Percentiles rank a stretch among this genome's conserved stretches.
These are phyloP conservation scores for Eugnorisma glareosa DNA, from an alignment of 2,888 invertebrate genomes.

Conservation along the genomic window DNA sequence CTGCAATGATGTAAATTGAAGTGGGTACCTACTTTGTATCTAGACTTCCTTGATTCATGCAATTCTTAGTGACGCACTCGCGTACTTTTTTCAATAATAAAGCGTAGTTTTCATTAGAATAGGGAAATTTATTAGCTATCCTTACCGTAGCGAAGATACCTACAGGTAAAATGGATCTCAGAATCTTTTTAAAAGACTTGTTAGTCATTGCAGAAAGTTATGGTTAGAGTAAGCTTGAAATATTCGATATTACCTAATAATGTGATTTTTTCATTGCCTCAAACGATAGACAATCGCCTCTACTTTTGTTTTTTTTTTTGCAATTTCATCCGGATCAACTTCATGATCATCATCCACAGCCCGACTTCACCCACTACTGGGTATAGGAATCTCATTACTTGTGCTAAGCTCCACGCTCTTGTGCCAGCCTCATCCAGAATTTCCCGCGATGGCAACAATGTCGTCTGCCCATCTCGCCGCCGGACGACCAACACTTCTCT, in stretches of 20 bases:
- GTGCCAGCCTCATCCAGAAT: too few relatives aligned
- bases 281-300: not conserved
- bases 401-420: too few relatives aligned
- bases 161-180: not conserved
- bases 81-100: not conserved
- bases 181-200: conserved; percentile 22
- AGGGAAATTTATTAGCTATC: not conserved
- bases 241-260: not conserved
- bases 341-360: not conserved
- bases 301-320: too few relatives aligned
- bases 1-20: conserved; percentile 6
- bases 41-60: conserved; percentile 1
- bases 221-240: not conserved
- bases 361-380: too few relatives aligned
- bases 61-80: conserved; percentile 22
- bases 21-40: conserved; percentile 16
- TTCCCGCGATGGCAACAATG: too few relatives aligned
- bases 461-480: too few relatives aligned
- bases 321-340: not conserved
- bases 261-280: not conserved
- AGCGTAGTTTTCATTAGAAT: not conserved
- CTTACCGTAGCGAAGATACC: conserved; percentile 3
- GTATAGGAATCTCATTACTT: too few relatives aligned
- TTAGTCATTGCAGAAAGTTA: not conserved
- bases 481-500: too few relatives aligned